Evolutionary conservation across 2,888 invertebrate genomes (phyloP), one percentile per base, ranked within the genome.

Genomic region (Dusona sp.): DNA sequence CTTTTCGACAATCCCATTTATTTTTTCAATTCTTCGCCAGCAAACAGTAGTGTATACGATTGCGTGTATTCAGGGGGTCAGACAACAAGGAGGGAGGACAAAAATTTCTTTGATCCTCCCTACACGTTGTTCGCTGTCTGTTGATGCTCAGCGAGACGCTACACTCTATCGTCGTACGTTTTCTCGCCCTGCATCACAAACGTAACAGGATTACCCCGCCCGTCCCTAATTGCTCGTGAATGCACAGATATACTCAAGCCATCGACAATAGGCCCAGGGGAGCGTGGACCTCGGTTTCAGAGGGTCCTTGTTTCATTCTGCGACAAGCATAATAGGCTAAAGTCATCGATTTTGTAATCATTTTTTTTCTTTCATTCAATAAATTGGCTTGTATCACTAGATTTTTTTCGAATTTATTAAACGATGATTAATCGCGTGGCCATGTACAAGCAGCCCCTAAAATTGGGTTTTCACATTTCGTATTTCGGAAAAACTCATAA

Each of bases 191-290:
- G 82, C 75, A 51, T 70, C 54, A 54, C 82, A 75, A 80, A 84
- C 89, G 86, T 94, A 94, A 92, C 91, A 90, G 93, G 94, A 94
- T 94, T 94, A 94, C 93, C 91, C 93, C 93, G 91, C 93, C 93
- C 91, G 78, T 88, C 88, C 88, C 94, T 94, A 94, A 94, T 94
- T 94, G 94, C 93, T 94, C 91, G 93, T 93, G 94, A 94, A 94
- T 93, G 92, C 92, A 88, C 90, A 89, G 91, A 92, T 91, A 91
- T 54, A 54, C 73, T 36, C 73, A 88, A 78, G 75, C 74, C 83
- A 85, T 78, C 88, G 90, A 92, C 92, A 92, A 91, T 92, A 88
- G 88, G 79, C 87, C 88, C 87, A 89, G 64, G 73, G 79, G 88
- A 87, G 87, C 88, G 85, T 88, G 79, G 67, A 82, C 68, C 16